A percentile compares a stretch with the other conserved stretches of the same genome.
These are phyloP conservation scores for Drosophila kurseongensis DNA, from an alignment of 1,140 invertebrate genomes.

Conservation along the genomic window DNA sequence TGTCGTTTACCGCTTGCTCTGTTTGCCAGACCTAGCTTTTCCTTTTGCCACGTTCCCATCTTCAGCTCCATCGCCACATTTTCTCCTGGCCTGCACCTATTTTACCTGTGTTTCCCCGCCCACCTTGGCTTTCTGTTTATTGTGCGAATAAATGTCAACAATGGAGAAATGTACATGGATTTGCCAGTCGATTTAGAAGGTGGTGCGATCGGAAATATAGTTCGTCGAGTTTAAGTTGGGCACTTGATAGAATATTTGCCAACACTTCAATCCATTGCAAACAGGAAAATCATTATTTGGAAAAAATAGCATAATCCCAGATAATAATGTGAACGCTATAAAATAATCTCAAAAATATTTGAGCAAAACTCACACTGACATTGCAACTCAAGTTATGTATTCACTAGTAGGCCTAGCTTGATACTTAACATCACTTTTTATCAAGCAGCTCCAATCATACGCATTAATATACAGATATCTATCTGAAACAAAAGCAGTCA, in stretches of 20 bases:
- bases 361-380: not conserved
- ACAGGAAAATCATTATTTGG: not conserved
- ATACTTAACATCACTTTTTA: not conserved
- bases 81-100: slow-evolving; percentile 16
- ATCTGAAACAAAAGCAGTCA: slow-evolving; percentile 13
- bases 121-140: slow-evolving; percentile 56
- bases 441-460: slow-evolving; percentile 1
- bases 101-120: slow-evolving; percentile 24
- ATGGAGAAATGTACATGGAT: slow-evolving; percentile 32
- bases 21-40: slow-evolving; percentile 20
- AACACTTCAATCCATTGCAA: not conserved
- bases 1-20: slow-evolving; percentile 49
- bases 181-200: slow-evolving; percentile 32
- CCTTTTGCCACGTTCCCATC: slow-evolving; percentile 25
- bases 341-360: not conserved
- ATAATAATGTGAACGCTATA: no score
- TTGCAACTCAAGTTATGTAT: no score
- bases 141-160: slow-evolving; percentile 67
- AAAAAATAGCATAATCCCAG: no score
- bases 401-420: not conserved
- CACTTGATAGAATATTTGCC: not conserved
- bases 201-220: slow-evolving; percentile 11
- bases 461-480: slow-evolving; percentile 3
- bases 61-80: slow-evolving; percentile 12
- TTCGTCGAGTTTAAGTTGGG: not conserved